Conservation (phyloP, 2,888 invertebrate species). For the Drosophila mimetica region DNA sequence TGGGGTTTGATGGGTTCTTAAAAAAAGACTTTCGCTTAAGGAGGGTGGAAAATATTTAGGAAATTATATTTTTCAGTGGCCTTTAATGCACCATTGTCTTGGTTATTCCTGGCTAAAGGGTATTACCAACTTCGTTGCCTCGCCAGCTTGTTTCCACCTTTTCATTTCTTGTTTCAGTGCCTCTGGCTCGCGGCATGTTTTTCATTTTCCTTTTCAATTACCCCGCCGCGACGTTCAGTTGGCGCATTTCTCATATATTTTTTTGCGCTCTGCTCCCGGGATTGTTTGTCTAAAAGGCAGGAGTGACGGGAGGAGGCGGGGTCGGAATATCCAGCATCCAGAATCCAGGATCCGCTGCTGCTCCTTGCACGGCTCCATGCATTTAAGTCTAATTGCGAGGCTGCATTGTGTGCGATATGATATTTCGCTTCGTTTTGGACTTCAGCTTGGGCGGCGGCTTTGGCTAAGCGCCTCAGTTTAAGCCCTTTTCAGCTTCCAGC, state of each 20-base stretch:
- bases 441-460: slow-evolving; percentile 48
- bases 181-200: slow-evolving; percentile 63
- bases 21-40: background rate
- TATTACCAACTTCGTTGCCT: slow-evolving; percentile 10
- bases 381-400: slow-evolving; percentile 72
- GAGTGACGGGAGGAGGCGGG: background rate
- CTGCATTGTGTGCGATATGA: slow-evolving; percentile 61
- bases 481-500: slow-evolving; percentile 50
- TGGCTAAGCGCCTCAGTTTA: slow-evolving; percentile 64
- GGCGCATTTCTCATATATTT: slow-evolving; percentile 65
- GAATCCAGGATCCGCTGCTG: slow-evolving; percentile 27
- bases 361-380: slow-evolving; percentile 54
- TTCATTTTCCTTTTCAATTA: slow-evolving; percentile 76
- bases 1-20: slow-evolving; percentile 20
- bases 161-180: slow-evolving; percentile 49
- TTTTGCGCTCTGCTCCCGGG: slow-evolving; percentile 37
- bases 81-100: background rate
- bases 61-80: background rate
- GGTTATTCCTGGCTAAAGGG: slow-evolving; percentile 11
- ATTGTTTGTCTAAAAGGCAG: slow-evolving; percentile 57
- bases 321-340: background rate
- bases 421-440: slow-evolving; percentile 62
- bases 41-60: slow-evolving; percentile 3
- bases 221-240: slow-evolving; percentile 63
- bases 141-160: slow-evolving; percentile 21